These are phyloP conservation scores for Rhagoletis pomonella DNA, from an alignment of 1,140 invertebrate species.

Conservation along the genomic window DNA sequence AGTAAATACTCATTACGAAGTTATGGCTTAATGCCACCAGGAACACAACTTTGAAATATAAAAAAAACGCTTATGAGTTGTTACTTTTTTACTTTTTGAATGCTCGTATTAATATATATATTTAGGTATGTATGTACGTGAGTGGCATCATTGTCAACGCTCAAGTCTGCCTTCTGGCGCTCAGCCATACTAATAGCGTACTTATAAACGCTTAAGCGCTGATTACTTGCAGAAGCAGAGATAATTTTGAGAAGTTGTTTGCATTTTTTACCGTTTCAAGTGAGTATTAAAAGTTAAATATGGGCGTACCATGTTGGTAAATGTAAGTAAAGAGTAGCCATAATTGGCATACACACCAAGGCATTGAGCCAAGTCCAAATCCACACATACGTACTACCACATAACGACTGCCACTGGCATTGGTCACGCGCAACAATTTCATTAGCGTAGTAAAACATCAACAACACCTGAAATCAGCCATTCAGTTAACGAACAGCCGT, in stretches of 20 bases:
- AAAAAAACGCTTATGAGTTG: background rate
- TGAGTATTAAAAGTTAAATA: constrained; percentile 38
- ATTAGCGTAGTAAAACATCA: constrained; percentile 47
- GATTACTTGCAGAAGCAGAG: constrained; percentile 42
- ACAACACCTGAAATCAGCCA: constrained; percentile 16
- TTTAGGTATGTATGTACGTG: background rate
- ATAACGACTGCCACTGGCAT: constrained; percentile 4
- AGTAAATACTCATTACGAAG: constrained; percentile 26
- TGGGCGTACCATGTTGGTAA: background rate
- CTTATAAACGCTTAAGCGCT: constrained; percentile 45
- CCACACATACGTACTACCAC: background rate
- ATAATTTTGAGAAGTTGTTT: constrained; percentile 41
- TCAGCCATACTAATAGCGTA: background rate
- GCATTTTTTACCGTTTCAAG: constrained; percentile 39
- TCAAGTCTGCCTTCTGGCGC: background rate
- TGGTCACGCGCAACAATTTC: constrained; percentile 23
- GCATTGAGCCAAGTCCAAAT: background rate
- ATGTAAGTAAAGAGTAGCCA: background rate
- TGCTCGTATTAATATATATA: background rate
- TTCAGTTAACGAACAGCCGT: background rate
- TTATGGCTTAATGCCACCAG: background rate
- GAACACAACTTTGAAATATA: background rate
- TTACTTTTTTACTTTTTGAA: background rate
- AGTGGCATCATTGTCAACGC: background rate
- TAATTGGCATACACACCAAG: background rate